Evolutionary conservation across 1,140 invertebrate species (phyloP), one percentile per base, ranked within the genome.

Genomic region (Drosophila santomea): DNA sequence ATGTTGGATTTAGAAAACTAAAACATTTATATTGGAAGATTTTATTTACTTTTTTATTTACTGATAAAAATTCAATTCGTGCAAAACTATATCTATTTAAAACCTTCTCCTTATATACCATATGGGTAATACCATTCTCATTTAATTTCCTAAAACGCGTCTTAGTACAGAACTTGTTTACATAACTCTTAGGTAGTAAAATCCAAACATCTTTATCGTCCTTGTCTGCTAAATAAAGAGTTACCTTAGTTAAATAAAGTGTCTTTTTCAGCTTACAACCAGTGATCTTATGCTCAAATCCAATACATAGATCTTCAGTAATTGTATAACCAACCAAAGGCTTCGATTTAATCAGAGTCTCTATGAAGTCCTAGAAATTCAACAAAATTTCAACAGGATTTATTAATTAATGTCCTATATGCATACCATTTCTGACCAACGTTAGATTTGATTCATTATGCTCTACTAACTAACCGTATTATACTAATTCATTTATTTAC

Each of bases 81-180:
- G 52, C 2, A 36, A 11, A 11, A 17, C 11, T 25, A 39, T 55
- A 55, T 55, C 36, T 36, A n/a, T 11, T 55, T 17, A 23, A 4
- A 36, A 25, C 36, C 20, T 55, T 39, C 10, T 36, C 52, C 12
- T 55, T 39, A 39, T 55, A 55, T 55, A 41, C 15, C 6, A 55
- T 12, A 41, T 55, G 52, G 10, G 52, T 39, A 55, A 55, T 55
- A n/a, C 52, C 52, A 39, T 55, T 23, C 12, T 55, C 36, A 23
- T 3, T 41, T 11, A 54, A 11, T 23, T 38, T 39, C 36, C 20
- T 54, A 15, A 41, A 55, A 6, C 36, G 20, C 14, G 35, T 25
- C 20, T 39, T 15, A 12, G 52, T 41, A 5, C 14, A 55, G 23
- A 55, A 25, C 25, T 38, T 54, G 5, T 25, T 38, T n/a, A 55